phyloP scores from a whole-genome alignment of 1,140 invertebrate genomes.

The Amyelois transitella region DNA sequence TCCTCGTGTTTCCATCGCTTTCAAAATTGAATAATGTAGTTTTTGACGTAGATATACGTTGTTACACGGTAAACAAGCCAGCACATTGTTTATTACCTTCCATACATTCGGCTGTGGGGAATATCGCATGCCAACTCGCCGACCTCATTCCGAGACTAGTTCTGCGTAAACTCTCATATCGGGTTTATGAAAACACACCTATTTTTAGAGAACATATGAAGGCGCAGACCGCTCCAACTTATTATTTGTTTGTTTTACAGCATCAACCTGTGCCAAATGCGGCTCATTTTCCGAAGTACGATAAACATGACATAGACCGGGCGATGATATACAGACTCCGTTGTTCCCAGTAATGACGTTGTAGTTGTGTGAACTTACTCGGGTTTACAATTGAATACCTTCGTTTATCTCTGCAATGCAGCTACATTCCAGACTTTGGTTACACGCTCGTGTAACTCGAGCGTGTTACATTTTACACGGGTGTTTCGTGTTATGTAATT shows the following conservation, averaged over 20 bases:
- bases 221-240: slow-evolving; percentile 48
- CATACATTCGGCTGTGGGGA: slow-evolving; percentile 36
- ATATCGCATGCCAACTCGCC: slow-evolving; percentile 62
- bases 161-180: slow-evolving; percentile 69
- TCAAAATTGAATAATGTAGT: background rate
- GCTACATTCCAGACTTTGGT: background rate
- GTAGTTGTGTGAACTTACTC: background rate
- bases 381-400: background rate
- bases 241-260: slow-evolving; percentile 66
- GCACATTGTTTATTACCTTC: slow-evolving; percentile 34
- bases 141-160: slow-evolving; percentile 67
- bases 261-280: slow-evolving; percentile 55
- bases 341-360: slow-evolving; percentile 8
- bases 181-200: slow-evolving; percentile 66
- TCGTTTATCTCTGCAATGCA: background rate
- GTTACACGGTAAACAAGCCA: slow-evolving; percentile 4
- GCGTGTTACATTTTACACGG: background rate
- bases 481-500: too few species aligned
- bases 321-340: slow-evolving; percentile 29
- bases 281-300: slow-evolving; percentile 51
- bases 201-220: slow-evolving; percentile 59
- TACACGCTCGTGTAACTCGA: background rate
- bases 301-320: slow-evolving; percentile 33
- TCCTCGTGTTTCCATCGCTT: background rate
- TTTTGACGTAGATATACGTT: background rate